Conservation (phyloP, 2,888 invertebrate genomes). For the Halictus ligatus region DNA sequence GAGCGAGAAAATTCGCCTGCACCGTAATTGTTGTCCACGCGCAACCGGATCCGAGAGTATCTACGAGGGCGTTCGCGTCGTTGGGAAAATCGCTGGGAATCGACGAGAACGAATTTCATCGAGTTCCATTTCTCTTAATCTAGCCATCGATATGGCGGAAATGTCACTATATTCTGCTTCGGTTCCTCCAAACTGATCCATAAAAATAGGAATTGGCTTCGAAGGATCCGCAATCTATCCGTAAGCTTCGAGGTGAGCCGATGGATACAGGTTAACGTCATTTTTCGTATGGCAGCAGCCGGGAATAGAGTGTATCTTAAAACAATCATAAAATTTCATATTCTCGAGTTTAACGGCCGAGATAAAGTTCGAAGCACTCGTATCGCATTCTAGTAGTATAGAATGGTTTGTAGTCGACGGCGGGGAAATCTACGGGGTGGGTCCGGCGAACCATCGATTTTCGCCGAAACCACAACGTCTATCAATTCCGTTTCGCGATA, state of each 20-base stretch:
- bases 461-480: background rate
- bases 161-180: background rate
- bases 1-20: too few relatives aligned
- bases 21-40: background rate
- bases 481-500: background rate
- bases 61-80: background rate
- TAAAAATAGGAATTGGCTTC: background rate
- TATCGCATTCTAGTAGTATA: background rate
- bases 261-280: background rate
- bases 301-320: background rate
- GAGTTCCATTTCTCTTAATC: background rate
- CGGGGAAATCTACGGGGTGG: background rate
- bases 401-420: background rate
- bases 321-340: constrained; percentile 11
- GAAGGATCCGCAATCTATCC: constrained; percentile 3
- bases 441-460: background rate
- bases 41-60: background rate
- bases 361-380: constrained; percentile 4
- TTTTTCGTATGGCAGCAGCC: background rate
- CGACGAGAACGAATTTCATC: background rate
- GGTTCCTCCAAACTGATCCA: background rate
- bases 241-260: background rate
- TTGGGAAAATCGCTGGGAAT: background rate
- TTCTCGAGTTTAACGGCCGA: constrained; percentile 4
- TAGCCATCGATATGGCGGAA: background rate